These are phyloP conservation scores for Anolis apletophallus DNA, from an alignment of 2,797 vertebrate genomes.

Conservation along the genomic window DNA sequence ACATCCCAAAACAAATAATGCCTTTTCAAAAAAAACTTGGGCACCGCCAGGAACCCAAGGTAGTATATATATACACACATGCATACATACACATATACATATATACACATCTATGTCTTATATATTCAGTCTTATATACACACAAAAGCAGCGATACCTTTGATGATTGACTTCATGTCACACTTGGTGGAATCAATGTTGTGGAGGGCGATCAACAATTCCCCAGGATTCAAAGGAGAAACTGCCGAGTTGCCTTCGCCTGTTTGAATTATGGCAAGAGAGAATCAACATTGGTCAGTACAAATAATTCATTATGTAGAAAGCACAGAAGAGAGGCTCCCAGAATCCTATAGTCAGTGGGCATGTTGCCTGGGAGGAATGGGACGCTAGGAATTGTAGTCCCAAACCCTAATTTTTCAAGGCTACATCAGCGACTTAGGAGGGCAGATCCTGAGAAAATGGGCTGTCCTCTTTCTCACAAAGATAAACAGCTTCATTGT, in stretches of 20 bases:
- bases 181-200: constrained; percentile 95
- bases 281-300: background rate
- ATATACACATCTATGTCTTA: too few relatives aligned
- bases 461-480: background rate
- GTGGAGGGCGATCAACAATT: constrained; percentile 91
- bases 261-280: constrained; percentile 45
- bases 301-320: background rate
- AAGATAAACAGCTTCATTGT: too few relatives aligned
- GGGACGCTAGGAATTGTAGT: background rate
- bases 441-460: too few relatives aligned
- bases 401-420: background rate
- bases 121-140: too few relatives aligned
- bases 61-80: too few relatives aligned
- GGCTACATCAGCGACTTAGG: background rate
- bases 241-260: constrained; percentile 91
- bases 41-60: too few relatives aligned
- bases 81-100: too few relatives aligned
- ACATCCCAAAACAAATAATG: too few relatives aligned
- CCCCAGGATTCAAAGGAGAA: constrained; percentile 92
- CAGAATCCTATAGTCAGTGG: background rate
- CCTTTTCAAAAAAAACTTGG: too few relatives aligned
- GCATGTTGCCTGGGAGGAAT: background rate
- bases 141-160: constrained; percentile 79
- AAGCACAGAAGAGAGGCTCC: background rate
- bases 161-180: constrained; percentile 98